Evolutionary conservation across 1,140 invertebrate genomes (phyloP), one percentile per base, ranked within the genome.

Genomic region (Brachionus plicatilis): DNA sequence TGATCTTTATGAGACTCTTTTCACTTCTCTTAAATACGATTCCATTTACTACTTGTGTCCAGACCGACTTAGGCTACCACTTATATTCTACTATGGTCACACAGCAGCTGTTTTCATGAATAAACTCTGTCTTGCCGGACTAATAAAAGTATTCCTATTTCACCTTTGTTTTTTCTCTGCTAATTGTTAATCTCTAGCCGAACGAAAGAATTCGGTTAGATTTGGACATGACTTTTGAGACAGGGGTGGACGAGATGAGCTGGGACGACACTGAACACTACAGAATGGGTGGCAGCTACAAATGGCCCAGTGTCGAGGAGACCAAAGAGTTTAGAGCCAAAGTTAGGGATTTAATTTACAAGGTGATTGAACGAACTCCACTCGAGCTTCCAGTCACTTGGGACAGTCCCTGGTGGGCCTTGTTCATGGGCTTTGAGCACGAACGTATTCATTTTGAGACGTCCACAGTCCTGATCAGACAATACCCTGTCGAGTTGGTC

Each of bases 171-270:
- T 37, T 33, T 12, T 33, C 6, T 27, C 60, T 70, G 14, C 14
- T 70, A 82, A 24, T n/a, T 8, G 65, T 82, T 14, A 20, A 83
- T 85, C 86, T 84, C 80, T 70, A 90, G 88, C 70, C 79, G 5
- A 76, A 83, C 68, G 87, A 89, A 56, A 82, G 89, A 56, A 85
- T 89, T 17, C 88, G 89, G 53, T 60, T 88, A 17, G 85, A 87
- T 8, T 87, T 87, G 85, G 89, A 89, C 80, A 88, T 87, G 12
- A 86, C 89, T 83, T 89, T 90, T 87, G 89, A 89, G 85, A 90
- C 89, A n/a, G 89, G 89, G 8, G 89, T 90, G 1, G 89, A 90
- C 86, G 89, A 90, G 85, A 89, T 90, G 88, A 88, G 88, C 3
- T 90, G 89, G 89, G 89, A 90, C 85, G 88, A 89, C 78, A 88